phyloP scores from a whole-genome alignment of 2,113 vertebrate genomes.

The Psephotus haematonotus region DNA sequence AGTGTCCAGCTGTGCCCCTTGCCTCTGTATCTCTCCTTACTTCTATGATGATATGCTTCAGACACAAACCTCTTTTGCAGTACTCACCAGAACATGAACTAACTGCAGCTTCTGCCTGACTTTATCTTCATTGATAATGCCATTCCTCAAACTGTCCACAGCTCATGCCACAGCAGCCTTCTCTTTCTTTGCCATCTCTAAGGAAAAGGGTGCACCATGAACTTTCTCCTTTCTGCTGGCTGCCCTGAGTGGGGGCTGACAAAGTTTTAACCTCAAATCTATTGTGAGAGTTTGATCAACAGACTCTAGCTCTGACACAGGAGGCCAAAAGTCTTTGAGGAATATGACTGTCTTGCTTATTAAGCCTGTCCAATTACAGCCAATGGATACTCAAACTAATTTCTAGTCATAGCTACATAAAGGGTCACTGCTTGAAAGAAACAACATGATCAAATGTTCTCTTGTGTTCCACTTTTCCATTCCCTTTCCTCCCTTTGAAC shows the following conservation, averaged over 20 bases:
- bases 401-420: background rate
- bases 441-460: background rate
- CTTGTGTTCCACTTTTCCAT: background rate
- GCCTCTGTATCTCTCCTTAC: background rate
- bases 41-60: background rate
- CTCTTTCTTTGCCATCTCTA: background rate
- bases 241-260: accelerated
- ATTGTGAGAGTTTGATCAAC: background rate
- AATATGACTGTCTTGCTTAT: background rate
- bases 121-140: accelerated
- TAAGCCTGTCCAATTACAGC: background rate
- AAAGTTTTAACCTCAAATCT: background rate
- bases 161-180: accelerated
- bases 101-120: background rate
- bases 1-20: background rate
- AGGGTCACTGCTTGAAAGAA: constrained; percentile 1
- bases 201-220: background rate
- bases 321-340: background rate
- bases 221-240: background rate
- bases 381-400: background rate
- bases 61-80: background rate
- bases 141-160: background rate
- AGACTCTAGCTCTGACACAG: background rate
- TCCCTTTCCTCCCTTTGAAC: background rate
- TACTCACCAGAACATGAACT: background rate